phyloP scores from a whole-genome alignment of 2,797 vertebrate species.

The Alca torda region DNA sequence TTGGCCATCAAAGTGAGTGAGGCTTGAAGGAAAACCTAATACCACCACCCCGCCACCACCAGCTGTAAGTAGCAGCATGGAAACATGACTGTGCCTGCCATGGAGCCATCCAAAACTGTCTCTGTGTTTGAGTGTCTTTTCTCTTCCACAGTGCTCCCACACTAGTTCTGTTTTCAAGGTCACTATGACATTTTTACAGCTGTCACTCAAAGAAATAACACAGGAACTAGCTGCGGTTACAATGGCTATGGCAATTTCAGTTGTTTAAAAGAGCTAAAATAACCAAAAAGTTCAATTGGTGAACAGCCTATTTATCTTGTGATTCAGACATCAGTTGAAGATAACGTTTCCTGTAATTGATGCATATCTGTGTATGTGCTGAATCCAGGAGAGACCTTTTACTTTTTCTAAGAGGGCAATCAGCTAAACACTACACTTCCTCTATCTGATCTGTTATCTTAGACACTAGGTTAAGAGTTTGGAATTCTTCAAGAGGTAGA shows the following conservation, averaged over 20 bases:
- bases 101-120: background rate
- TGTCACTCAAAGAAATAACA: background rate
- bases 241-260: background rate
- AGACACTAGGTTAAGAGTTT: background rate
- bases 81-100: background rate
- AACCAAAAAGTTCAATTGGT: conserved; percentile 28
- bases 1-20: background rate
- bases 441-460: background rate
- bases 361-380: background rate
- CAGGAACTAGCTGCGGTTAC: background rate
- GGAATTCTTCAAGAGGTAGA: background rate
- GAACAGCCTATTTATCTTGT: conserved; percentile 4
- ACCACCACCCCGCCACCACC: no score
- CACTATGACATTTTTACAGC: conserved; percentile 6
- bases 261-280: background rate
- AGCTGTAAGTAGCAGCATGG: background rate
- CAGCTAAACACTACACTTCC: background rate
- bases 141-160: background rate
- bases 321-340: conserved; percentile 17
- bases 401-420: background rate
- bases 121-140: background rate
- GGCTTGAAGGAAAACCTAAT: background rate
- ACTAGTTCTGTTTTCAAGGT: conserved; percentile 19
- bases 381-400: background rate
- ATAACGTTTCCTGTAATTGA: conserved; percentile 45